phyloP scores from a whole-genome alignment of 2,888 invertebrate species.

The Spisula subtruncata region DNA sequence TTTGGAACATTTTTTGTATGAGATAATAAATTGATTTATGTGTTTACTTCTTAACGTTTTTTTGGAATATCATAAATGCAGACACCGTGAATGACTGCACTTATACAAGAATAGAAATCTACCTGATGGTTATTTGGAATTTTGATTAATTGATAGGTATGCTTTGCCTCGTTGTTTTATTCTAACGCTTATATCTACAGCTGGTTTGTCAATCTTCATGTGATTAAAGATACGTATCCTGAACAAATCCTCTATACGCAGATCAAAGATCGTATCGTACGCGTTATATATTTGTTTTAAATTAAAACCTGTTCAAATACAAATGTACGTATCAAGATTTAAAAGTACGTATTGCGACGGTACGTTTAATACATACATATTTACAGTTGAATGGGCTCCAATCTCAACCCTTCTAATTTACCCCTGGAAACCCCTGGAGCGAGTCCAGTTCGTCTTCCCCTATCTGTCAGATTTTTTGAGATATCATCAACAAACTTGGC shows the following conservation, averaged over 20 bases:
- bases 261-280: constrained; percentile 27
- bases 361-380: not conserved
- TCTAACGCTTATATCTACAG: not conserved
- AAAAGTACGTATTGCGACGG: not conserved
- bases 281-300: constrained; percentile 17
- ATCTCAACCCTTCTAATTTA: not conserved
- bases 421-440: constrained; percentile 6
- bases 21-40: not conserved
- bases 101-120: not conserved
- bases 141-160: not conserved
- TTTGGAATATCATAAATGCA: not conserved
- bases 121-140: not conserved
- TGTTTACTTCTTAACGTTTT: not conserved
- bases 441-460: constrained; percentile 16
- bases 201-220: not conserved
- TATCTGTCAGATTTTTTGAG: not conserved
- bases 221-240: not conserved
- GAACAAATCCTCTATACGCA: not conserved
- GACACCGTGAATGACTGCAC: not conserved
- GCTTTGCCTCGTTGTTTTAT: not conserved
- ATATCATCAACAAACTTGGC: constrained; percentile 12
- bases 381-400: constrained; percentile 1
- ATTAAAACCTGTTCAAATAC: constrained; percentile 3
- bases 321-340: not conserved
- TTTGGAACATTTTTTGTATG: no score